Evolutionary conservation across 1,140 invertebrate genomes (phyloP).

Genomic region (Lepidostoma basale): DNA sequence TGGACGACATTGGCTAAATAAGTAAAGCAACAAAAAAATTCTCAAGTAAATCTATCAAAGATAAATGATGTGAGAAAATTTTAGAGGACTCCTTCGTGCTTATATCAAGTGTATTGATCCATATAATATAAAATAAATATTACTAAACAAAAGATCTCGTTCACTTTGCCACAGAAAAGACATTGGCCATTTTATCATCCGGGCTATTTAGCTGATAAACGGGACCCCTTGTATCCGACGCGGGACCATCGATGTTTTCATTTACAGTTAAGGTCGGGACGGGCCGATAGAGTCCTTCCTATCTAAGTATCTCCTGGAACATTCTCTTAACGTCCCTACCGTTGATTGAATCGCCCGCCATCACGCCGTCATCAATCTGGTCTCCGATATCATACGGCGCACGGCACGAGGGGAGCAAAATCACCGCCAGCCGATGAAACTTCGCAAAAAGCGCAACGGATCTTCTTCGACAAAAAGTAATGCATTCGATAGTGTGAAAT

Average conservation of each 20-base stretch:
- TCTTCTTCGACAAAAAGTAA: too few relatives aligned
- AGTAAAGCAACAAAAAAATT: too few relatives aligned
- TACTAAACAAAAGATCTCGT: constrained; percentile 1
- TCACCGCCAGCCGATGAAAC: background rate
- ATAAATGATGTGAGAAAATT: too few relatives aligned
- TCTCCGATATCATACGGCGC: background rate
- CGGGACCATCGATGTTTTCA: constrained; percentile 36
- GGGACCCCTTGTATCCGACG: constrained; percentile 15
- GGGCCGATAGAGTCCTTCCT: constrained; percentile 2
- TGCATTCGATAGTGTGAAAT: too few relatives aligned
- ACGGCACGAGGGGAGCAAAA: background rate
- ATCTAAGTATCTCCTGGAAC: constrained; percentile 19
- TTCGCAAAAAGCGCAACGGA: background rate
- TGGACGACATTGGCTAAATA: too few relatives aligned
- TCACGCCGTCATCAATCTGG: constrained; percentile 38
- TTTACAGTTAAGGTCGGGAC: constrained; percentile 17
- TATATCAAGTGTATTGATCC: too few relatives aligned
- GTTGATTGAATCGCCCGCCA: constrained; percentile 41
- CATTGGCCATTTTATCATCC: constrained; percentile 37
- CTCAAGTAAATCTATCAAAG: too few relatives aligned
- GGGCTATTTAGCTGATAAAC: constrained; percentile 39
- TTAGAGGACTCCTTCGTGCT: too few relatives aligned
- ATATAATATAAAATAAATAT: too few relatives aligned
- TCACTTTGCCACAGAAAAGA: constrained; percentile 15
- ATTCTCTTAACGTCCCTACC: constrained; percentile 23